Base-by-base conservation (phyloP, 2,797 vertebrate genomes). In the Gorsachius magnificus region DNA sequence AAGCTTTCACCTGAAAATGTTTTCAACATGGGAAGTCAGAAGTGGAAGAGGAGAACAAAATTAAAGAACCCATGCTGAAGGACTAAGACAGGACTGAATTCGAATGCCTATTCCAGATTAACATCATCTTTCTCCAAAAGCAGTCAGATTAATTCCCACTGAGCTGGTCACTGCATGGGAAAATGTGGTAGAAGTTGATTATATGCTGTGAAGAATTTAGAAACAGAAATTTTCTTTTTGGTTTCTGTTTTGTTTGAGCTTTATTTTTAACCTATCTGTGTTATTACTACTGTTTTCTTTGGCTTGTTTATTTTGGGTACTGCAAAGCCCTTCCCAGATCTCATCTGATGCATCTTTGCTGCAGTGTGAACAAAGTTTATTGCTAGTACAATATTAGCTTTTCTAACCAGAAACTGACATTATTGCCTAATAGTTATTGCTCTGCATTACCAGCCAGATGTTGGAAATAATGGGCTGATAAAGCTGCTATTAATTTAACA, bases 401-500 rank as follows among this genome's bases (percentile, higher is more conserved):
- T 97, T 96, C 97, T 97, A 97, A 98, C 97, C 92, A 97, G 92
- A 96, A 93, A 69, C 71, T 84, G 70, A 81, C 4, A 6, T 96
- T 96, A 97, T 97, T 97, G 83, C 87, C 81, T 96, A 97, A 96
- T 92, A 97, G 95, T 92, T 97, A 97, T 91, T 95, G 81, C 74
- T 95, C 57, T 89, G 84, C 61, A 94, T 95, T 97, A 95, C 89
- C 87, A 94, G 92, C 86, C 97, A 97, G 93, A 97, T 95, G 94
- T 95, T 93, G 89, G 96, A 96, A 97, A 97, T 97, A 97, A 96
- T 83, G 89, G 95, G 57, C 90, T 83, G 94, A 97, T 97, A 97
- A 97, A 98, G 72, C 60, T 95, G 63, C 93, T 93, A 85, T 97
- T 96, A 98, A 97, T 98, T 98, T 94, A 85, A 72, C 75, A 68